Evolutionary conservation across 2,888 invertebrate species (phyloP).

Genomic region (Clitarchus hookeri): DNA sequence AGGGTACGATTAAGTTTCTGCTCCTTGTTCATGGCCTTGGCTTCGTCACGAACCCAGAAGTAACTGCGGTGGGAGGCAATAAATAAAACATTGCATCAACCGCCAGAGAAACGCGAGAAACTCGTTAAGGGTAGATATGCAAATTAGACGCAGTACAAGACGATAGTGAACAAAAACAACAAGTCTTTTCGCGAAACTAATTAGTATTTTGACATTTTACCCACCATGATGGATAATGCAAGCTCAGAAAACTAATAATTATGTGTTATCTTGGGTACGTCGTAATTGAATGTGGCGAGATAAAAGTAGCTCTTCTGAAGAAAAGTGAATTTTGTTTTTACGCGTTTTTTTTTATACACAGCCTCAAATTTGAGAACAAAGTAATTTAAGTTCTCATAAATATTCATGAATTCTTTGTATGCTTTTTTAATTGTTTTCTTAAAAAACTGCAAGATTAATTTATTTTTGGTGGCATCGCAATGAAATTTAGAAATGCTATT

Average conservation of each 20-base stretch:
- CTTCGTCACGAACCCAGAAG: not conserved
- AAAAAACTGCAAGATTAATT: too few relatives aligned
- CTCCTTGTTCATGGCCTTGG: not conserved
- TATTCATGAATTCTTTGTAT: too few relatives aligned
- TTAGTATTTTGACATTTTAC: not conserved
- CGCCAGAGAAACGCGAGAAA: not conserved
- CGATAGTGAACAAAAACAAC: not conserved
- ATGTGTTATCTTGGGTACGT: not conserved
- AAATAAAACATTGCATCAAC: not conserved
- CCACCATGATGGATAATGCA: not conserved
- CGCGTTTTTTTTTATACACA: too few relatives aligned
- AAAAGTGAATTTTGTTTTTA: too few relatives aligned
- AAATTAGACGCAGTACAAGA: not conserved
- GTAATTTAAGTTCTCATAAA: too few relatives aligned
- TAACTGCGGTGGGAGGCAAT: not conserved
- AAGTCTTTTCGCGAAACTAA: not conserved
- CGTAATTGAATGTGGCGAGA: not conserved
- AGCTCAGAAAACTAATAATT: not conserved
- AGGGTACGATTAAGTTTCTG: not conserved
- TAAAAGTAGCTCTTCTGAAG: not conserved
- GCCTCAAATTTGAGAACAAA: too few relatives aligned
- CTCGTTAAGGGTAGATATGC: constrained; percentile 9
- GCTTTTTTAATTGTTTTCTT: too few relatives aligned
- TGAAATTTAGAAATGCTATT: too few relatives aligned
- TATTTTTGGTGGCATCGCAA: too few relatives aligned